These are phyloP conservation scores for Agrypnus murinus DNA, from an alignment of 2,888 invertebrate genomes.

Conservation along the genomic window DNA sequence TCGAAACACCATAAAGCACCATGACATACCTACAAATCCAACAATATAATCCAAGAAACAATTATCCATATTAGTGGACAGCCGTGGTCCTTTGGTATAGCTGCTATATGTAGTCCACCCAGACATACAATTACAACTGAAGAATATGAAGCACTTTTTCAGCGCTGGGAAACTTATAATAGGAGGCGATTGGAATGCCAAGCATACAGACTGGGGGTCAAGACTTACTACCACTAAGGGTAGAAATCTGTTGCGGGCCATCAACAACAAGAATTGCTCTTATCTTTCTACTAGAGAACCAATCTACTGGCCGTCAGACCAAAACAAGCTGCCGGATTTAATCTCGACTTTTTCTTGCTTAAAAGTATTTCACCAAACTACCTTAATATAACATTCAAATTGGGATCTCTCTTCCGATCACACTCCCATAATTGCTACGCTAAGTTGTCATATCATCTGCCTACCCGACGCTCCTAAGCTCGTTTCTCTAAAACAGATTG, in stretches of 20 bases:
- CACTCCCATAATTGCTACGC: background rate
- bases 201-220: slow-evolving; percentile 12
- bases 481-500: background rate
- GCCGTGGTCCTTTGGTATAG: slow-evolving; percentile 10
- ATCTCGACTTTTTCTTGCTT: slow-evolving; percentile 2
- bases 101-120: background rate
- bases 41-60: background rate
- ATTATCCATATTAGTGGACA: background rate
- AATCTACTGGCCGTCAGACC: background rate
- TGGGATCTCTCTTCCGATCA: slow-evolving; percentile 1
- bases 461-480: background rate
- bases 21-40: background rate
- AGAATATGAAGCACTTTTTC: slow-evolving; percentile 15
- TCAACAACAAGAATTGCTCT: background rate
- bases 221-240: too few species aligned
- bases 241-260: background rate
- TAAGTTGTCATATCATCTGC: too few species aligned
- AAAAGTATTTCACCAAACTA: background rate
- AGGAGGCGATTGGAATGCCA: too few species aligned
- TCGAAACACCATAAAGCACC: background rate
- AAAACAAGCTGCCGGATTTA: background rate
- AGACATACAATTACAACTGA: background rate
- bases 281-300: slow-evolving; percentile 4
- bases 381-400: slow-evolving; percentile 10
- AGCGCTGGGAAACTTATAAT: background rate